Evolutionary conservation across 1,140 invertebrate species (phyloP), one percentile per base, ranked within the genome.

Genomic region (Papilio helenus): DNA sequence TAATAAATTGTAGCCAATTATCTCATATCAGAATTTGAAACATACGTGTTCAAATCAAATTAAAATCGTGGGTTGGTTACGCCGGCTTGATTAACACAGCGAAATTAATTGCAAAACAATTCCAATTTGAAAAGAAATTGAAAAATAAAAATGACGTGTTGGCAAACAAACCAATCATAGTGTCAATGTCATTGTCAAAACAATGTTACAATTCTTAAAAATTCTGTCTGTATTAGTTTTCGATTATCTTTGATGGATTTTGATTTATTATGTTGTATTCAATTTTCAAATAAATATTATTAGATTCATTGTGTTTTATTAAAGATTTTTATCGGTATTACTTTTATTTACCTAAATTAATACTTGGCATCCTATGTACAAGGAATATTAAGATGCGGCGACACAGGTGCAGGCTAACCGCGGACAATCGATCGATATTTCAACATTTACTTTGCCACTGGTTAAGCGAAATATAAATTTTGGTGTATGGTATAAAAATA

Each of bases 391-490:
- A 26, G 3, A 68, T 29, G 61, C 61, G 61, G 18, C 29, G 39
- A 79, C 42, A 29, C 18, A 44, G 20, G 16, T 34, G 61, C 72
- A 65, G 46, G 46, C 39, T 77, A 58, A 49, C 46, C 5, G 51
- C 71, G 79, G 86, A 84, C 91, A 92, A 72, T 20, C 85, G 89
- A 94, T 94, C 92, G 80, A 94, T 94, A 91, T 51, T 85, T 81
- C 68, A 26, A 79, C 73, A 68, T 72, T 77, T 58, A 29, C 18
- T 61, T 61, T 65, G 20, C 14, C 34, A 12, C 61, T 68, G 61
- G 14, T 61, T 16, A 46, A 74, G 55, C 74, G 65, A 39, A 58
- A 46, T 42, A 26, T 58, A 61, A n/a, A 9, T 18, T 12, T 44
- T 68, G 46, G 29, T 68, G 61, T 77, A 72, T 77, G 51, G 61